Evolutionary conservation across 2,888 invertebrate genomes (phyloP), one percentile per base, ranked within the genome.

Genomic region (Tethea ocularis): DNA sequence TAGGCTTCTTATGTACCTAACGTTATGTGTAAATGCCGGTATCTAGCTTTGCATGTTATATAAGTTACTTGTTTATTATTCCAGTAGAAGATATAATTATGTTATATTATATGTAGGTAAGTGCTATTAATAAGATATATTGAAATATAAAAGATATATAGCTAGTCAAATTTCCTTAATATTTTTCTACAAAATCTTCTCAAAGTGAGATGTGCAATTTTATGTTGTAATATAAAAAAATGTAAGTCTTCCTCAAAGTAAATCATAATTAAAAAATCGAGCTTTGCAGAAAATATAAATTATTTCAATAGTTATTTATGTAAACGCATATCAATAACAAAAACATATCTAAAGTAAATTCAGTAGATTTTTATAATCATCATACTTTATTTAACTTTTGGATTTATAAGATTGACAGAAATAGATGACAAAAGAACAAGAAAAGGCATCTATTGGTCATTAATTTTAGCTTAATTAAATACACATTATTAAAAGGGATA

Each of bases 181-280:
- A 89, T 89, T 90, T 90, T 89, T 89, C 89, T 89, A 89, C 85
- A 75, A 78, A 78, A 76, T 83, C 77, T 81, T 81, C 69, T 72
- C 73, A 71, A 68, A 69, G 58, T 59, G 78, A 80, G 77, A 79
- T 85, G 83, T 84, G 85, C 86, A 84, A 82, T 87, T 84, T 72
- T 68, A 69, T 78, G 69, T 74, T 68, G 62, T 66, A 62, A 56
- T 51, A 56, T 46, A 26, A 22, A 20, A 17, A 46, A 46, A n/a
- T n/a, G n/a, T n/a, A 46, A 20, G 46, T 46, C 46, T 46, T 46
- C 46, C 46, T 46, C n/a, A 46, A 46, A 46, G 2, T 46, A 46
- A 46, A 20, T 20, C 10, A 0, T 46, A n/a, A 20, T 46, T n/a
- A 8, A 6, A 46, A 46, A 8, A 46, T 46, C 46, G 46, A 46